Percentiles rank a stretch among this genome's conserved stretches.
These are phyloP conservation scores for Smutsia gigantea DNA, from an alignment of 2,797 vertebrate genomes.

Conservation along the genomic window DNA sequence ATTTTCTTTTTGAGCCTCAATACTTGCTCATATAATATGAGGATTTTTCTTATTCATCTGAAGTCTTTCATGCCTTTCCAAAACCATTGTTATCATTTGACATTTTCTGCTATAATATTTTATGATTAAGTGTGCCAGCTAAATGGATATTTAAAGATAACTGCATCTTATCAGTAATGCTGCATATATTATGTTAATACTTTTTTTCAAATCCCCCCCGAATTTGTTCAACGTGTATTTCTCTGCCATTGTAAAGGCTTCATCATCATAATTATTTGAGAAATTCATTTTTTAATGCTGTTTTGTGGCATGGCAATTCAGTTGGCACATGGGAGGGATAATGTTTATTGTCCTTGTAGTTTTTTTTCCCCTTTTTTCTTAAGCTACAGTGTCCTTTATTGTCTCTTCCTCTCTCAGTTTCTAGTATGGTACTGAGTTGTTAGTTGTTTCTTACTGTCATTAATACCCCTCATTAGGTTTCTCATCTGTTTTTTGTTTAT, in stretches of 20 bases:
- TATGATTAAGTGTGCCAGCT: not conserved
- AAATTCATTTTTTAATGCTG: not conserved
- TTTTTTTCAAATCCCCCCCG: not conserved
- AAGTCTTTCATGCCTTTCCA: not conserved
- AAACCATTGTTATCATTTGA: not conserved
- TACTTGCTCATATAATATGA: not conserved
- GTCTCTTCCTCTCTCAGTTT: not conserved
- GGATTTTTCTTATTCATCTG: not conserved
- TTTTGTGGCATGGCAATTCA: not conserved
- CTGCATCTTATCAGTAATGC: not conserved
- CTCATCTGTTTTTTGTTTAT: not conserved
- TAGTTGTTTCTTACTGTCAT: not conserved
- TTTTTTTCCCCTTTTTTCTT: not conserved
- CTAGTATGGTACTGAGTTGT: not conserved
- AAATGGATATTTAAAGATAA: not conserved
- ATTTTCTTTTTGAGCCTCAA: not conserved
- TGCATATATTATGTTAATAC: not conserved
- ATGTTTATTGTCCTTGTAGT: not conserved
- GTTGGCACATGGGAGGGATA: not conserved
- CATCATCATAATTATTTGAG: not conserved
- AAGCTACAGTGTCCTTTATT: not conserved
- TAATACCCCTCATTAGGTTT: not conserved
- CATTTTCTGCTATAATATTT: not conserved
- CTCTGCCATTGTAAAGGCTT: not conserved
- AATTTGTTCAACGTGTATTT: not conserved